phyloP scores from a whole-genome alignment of 2,797 vertebrate species.

The Diceros bicornis region DNA sequence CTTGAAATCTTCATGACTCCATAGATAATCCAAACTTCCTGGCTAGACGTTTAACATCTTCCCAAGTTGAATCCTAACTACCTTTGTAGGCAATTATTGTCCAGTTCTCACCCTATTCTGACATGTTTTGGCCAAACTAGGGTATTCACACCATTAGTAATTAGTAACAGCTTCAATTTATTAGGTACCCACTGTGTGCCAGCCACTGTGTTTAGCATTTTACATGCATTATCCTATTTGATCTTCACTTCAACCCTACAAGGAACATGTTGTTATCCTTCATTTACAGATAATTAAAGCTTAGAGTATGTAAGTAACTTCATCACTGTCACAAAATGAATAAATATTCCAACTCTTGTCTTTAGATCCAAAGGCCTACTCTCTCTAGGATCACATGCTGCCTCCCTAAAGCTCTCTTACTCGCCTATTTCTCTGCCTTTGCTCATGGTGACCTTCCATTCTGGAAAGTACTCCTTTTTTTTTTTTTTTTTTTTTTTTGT shows the following conservation, averaged over 20 bases:
- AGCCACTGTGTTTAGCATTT: background rate
- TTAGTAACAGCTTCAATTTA: background rate
- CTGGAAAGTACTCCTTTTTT: background rate
- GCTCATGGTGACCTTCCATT: background rate
- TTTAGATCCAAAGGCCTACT: background rate
- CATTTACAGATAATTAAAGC: conserved; percentile 26
- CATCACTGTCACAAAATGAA: conserved; percentile 21
- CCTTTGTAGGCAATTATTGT: background rate
- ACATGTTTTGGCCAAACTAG: background rate
- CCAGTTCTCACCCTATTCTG: background rate
- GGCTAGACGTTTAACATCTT: background rate
- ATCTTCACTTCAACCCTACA: background rate
- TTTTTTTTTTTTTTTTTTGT: background rate
- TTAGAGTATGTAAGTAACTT: background rate
- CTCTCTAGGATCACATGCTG: background rate
- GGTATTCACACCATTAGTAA: background rate
- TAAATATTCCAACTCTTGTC: background rate
- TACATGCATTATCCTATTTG: background rate
- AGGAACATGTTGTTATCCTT: background rate
- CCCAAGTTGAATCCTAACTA: background rate
- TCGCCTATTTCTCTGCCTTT: background rate
- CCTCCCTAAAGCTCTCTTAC: background rate
- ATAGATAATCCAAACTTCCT: conserved; percentile 19
- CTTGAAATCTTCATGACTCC: background rate
- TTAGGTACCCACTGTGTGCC: background rate